phyloP scores from a whole-genome alignment of 92 coral and sea anemone species.

The Heteractis magnifica region DNA sequence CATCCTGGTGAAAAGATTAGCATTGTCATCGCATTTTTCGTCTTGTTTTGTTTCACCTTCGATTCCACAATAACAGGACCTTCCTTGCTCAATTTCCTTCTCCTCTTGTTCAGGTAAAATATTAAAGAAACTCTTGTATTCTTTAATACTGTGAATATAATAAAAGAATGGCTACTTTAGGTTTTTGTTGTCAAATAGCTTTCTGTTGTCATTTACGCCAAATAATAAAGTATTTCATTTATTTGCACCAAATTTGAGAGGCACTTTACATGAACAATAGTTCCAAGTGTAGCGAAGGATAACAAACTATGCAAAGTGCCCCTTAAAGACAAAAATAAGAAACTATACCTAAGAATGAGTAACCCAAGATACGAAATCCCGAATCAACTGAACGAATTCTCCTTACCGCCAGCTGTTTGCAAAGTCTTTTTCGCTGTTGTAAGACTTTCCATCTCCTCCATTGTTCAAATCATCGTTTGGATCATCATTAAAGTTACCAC shows the following conservation, averaged over 20 bases:
- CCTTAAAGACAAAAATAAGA: no score
- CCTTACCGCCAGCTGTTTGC: conserved; percentile 51
- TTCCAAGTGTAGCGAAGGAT: no score
- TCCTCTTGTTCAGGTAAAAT: not conserved
- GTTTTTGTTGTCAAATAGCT: not conserved
- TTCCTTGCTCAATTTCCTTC: not conserved
- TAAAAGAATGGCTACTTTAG: not conserved
- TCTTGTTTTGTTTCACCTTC: conserved; percentile 1
- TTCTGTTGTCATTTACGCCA: no score
- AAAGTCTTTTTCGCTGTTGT: conserved; percentile 4
- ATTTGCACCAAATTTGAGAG: no score
- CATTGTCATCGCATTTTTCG: not conserved
- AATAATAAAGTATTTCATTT: no score
- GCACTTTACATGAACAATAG: no score
- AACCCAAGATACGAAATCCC: no score
- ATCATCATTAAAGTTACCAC: conserved; percentile 58
- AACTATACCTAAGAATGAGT: no score
- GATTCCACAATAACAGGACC: not conserved
- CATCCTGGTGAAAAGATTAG: not conserved
- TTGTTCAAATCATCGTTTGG: conserved; percentile 39
- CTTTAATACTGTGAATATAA: not conserved
- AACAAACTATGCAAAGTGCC: no score
- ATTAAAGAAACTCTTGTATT: not conserved
- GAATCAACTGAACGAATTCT: no score
- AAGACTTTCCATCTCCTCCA: conserved; percentile 22